A percentile compares a stretch with the other conserved stretches of the same genome.
phyloP scores from a whole-genome alignment of 2,888 invertebrate species.

The Drosophila demipolita region DNA sequence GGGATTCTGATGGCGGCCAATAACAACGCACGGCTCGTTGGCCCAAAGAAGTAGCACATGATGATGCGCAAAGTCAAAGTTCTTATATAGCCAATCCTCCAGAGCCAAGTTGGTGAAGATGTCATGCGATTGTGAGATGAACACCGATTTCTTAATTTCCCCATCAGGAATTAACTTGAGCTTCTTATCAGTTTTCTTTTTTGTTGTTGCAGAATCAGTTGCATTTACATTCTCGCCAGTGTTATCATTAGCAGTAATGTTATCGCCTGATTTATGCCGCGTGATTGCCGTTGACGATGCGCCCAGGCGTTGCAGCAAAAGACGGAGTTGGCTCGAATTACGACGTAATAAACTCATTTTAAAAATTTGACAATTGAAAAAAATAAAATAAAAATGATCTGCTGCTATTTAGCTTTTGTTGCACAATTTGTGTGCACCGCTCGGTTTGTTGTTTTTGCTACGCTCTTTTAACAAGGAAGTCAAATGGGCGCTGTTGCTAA shows the following conservation, averaged over 20 bases:
- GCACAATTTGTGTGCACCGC: conserved; percentile 43
- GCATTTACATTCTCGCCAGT: conserved; percentile 40
- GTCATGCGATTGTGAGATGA: conserved; percentile 95
- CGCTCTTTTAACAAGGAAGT: conserved; percentile 46
- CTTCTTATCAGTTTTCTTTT: conserved; percentile 14
- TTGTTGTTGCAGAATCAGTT: conserved; percentile 78
- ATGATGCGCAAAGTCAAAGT: conserved; percentile 92
- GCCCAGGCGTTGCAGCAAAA: conserved; percentile 61
- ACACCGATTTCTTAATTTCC: conserved; percentile 92
- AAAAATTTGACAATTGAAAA: conserved; percentile 14
- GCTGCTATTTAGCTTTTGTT: conserved; percentile 28
- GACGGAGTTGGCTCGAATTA: conserved; percentile 70
- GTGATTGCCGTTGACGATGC: conserved; percentile 53
- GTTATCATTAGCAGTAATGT: conserved; percentile 28
- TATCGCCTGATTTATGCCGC: conserved; percentile 52
- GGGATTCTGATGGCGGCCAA: conserved; percentile 98
- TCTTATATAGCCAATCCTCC: conserved; percentile 97
- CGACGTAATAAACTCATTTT: conserved; percentile 69
- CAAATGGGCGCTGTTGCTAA: conserved; percentile 51
- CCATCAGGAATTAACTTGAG: conserved; percentile 74
- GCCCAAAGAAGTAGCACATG: conserved; percentile 96
- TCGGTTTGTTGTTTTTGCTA: conserved; percentile 8
- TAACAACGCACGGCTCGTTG: conserved; percentile 97
- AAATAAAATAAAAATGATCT: conserved; percentile 23
- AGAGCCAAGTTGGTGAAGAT: conserved; percentile 97